Evolutionary conservation across 2,113 vertebrate species (phyloP), one percentile per base, ranked within the genome.

Genomic region (Corythaixoides concolor): DNA sequence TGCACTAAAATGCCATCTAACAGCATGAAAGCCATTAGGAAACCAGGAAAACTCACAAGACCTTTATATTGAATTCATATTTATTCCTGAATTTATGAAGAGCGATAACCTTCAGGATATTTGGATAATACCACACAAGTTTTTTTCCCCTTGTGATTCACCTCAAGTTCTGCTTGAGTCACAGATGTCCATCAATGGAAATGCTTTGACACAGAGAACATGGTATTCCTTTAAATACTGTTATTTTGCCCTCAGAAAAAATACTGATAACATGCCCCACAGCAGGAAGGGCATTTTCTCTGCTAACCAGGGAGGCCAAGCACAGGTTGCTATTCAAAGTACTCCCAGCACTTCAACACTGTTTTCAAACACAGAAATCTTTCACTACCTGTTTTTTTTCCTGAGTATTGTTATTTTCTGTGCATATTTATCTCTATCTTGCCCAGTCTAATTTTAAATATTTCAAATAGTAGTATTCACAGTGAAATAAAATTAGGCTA

Each of bases 21-120:
- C 82, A 95, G 88, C 85, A 62, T 35, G 88, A 55, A 93, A 79
- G 24, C 27, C 76, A 86, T 73, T 82, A 89, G 49, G 73, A 93
- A 68, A 66, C 9, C 32, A 69, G 32, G 28, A 76, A 89, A 85
- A 64, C 68, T 66, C 11, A 1, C 8, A 75, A 69, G 85, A 86
- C 64, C 72, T 90, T 88, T 85, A 58, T 7, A 76, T 72, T 82
- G 59, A 56, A 49, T 26, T 95, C 12, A 18, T 60, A 72, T 66
- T 73, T 93, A 43, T 72, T 80, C 53, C 59, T 43, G 26, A 79
- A 73, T 55, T 90, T 86, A 90, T 30, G n/a, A 91, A 55, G 24
- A 59, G 6, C 15, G 93, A 33, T 55, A 59, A 62, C 22, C 11
- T 35, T 8, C 67, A 63, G 64, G 55, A 50, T 82, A 88, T 47